Evolutionary conservation across 1,140 invertebrate species (phyloP).

Genomic region (Aphis craccivora): DNA sequence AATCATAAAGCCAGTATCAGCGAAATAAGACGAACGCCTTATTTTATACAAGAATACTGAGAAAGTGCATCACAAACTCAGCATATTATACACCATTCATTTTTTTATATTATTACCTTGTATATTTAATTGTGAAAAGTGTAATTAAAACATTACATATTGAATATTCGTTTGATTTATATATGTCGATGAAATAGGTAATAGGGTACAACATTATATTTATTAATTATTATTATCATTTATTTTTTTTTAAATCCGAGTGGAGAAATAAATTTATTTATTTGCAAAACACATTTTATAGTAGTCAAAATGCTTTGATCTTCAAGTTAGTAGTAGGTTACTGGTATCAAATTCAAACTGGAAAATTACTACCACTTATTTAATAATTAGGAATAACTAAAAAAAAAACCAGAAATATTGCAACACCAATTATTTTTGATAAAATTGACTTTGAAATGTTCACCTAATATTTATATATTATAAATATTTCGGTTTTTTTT

Average conservation of each 20-base stretch:
- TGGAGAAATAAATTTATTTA: neutral
- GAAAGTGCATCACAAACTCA: no score
- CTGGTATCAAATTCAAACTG: neutral
- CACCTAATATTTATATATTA: no score
- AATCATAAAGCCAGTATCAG: neutral
- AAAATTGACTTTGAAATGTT: neutral
- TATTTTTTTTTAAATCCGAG: neutral
- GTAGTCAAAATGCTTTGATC: no score
- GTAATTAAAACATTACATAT: neutral
- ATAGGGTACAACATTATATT: neutral
- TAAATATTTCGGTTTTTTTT: neutral
- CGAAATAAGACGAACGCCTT: neutral
- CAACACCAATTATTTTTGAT: no score
- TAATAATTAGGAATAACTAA: neutral
- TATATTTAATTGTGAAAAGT: neutral
- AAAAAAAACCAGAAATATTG: neutral
- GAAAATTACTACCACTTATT: neutral
- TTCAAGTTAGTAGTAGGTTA: neutral
- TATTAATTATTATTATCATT: neutral
- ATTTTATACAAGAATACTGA: neutral
- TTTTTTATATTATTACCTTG: neutral
- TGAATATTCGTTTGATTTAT: neutral
- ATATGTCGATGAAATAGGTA: neutral
- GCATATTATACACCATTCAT: neutral
- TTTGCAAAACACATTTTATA: neutral